Percentiles rank a stretch among this genome's conserved stretches.
phyloP scores from a whole-genome alignment of 2,113 vertebrate genomes.

The Lepus timidus region DNA sequence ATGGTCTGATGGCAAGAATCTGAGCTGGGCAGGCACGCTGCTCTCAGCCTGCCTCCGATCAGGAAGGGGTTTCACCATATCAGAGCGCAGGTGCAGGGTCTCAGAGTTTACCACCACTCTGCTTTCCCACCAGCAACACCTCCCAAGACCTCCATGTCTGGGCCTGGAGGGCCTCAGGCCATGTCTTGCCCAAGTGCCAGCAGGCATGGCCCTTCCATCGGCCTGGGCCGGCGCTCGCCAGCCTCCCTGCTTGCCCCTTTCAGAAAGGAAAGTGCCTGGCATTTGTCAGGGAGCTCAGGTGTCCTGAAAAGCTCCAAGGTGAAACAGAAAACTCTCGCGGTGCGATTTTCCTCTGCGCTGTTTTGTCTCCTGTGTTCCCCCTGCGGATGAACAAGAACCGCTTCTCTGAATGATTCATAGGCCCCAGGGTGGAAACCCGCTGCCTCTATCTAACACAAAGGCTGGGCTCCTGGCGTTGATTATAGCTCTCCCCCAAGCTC shows the following conservation, averaged over 20 bases:
- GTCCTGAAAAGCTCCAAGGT: slow-evolving; percentile 78
- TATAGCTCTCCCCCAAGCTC: slow-evolving; percentile 40
- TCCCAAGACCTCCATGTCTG: not conserved
- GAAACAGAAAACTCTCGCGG: slow-evolving; percentile 82
- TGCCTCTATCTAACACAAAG: slow-evolving; percentile 80
- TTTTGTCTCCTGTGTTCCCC: slow-evolving; percentile 85
- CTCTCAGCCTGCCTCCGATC: not conserved
- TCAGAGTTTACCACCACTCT: not conserved
- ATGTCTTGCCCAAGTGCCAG: not conserved
- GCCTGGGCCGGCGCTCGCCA: not conserved
- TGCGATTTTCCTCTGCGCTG: slow-evolving; percentile 81
- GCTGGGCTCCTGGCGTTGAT: not conserved
- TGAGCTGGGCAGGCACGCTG: not conserved
- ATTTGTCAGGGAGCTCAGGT: slow-evolving; percentile 79
- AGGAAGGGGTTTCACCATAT: not conserved
- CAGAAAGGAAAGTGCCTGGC: slow-evolving; percentile 65
- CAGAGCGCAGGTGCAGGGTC: not conserved
- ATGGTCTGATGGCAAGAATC: accelerated
- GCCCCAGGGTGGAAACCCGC: slow-evolving; percentile 65
- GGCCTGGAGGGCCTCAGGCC: slow-evolving; percentile 13
- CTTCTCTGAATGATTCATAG: slow-evolving; percentile 87
- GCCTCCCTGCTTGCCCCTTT: slow-evolving; percentile 10
- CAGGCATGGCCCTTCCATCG: not conserved
- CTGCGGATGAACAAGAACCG: slow-evolving; percentile 82
- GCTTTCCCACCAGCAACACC: not conserved